phyloP scores from a whole-genome alignment of 2,797 vertebrate genomes.

The Poecilia wingei region DNA sequence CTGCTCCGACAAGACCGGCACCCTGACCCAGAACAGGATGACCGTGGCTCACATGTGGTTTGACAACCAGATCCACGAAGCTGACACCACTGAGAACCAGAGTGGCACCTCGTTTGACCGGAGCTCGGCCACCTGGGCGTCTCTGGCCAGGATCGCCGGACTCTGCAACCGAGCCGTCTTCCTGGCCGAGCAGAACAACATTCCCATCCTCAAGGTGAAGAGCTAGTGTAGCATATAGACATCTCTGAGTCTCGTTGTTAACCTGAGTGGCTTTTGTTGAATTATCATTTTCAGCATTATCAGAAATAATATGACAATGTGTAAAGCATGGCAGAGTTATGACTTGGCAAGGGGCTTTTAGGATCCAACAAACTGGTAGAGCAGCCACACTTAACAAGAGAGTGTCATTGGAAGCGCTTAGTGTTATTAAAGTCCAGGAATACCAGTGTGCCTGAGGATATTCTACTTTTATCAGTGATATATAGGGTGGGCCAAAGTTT shows the following conservation, averaged over 20 bases:
- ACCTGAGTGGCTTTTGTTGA: slow-evolving; percentile 2
- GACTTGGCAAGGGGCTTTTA: slow-evolving; percentile 29
- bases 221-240: slow-evolving; percentile 3
- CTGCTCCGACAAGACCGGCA: slow-evolving; percentile 86
- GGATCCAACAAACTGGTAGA: slow-evolving; percentile 13
- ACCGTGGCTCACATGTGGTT: slow-evolving; percentile 96
- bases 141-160: slow-evolving; percentile 89
- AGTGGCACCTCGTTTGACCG: slow-evolving; percentile 89
- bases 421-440: slow-evolving; percentile 41
- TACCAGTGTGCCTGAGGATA: background rate
- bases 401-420: slow-evolving; percentile 42
- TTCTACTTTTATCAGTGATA: background rate
- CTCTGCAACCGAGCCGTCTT: slow-evolving; percentile 97
- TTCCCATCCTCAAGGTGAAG: slow-evolving; percentile 93
- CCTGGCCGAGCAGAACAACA: slow-evolving; percentile 88
- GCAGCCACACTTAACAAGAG: slow-evolving; percentile 23
- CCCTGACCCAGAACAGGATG: slow-evolving; percentile 94
- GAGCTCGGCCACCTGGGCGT: slow-evolving; percentile 89
- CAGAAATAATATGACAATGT: slow-evolving; percentile 9
- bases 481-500: background rate
- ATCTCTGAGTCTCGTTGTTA: background rate
- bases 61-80: slow-evolving; percentile 94
- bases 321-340: slow-evolving; percentile 23
- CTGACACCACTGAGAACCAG: slow-evolving; percentile 93
- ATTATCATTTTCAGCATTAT: slow-evolving; percentile 7